phyloP scores from a whole-genome alignment of 2,797 vertebrate genomes.

The Apodemus agrarius region DNA sequence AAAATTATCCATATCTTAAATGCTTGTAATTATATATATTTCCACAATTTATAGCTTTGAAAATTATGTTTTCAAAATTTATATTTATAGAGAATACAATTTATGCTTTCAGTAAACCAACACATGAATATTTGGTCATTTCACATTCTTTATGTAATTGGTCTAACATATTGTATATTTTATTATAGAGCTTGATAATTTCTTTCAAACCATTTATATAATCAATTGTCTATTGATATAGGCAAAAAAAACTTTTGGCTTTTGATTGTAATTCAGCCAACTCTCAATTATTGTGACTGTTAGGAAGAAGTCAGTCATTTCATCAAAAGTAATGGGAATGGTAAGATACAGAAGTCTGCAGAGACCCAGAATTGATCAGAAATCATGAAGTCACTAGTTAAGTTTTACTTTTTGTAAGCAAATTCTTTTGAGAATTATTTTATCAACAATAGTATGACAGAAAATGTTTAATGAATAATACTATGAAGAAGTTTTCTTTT shows the following conservation, averaged over 20 bases:
- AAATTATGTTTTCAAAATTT: slow-evolving; percentile 61
- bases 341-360: slow-evolving; percentile 32
- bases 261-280: slow-evolving; percentile 68
- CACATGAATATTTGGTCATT: slow-evolving; percentile 15
- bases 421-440: slow-evolving; percentile 51
- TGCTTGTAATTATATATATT: slow-evolving; percentile 43
- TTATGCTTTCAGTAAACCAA: slow-evolving; percentile 35
- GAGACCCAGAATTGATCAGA: slow-evolving; percentile 40
- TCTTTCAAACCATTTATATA: slow-evolving; percentile 49
- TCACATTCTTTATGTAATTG: slow-evolving; percentile 54
- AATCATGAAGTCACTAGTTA: slow-evolving; percentile 44
- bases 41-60: not conserved
- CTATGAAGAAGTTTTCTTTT: slow-evolving; percentile 19
- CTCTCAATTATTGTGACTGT: slow-evolving; percentile 59
- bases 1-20: slow-evolving; percentile 17
- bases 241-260: slow-evolving; percentile 60
- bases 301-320: slow-evolving; percentile 38
- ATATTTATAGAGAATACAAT: slow-evolving; percentile 30
- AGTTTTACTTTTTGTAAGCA: slow-evolving; percentile 26
- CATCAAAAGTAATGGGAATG: slow-evolving; percentile 35
- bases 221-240: slow-evolving; percentile 19
- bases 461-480: not conserved
- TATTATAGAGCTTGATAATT: slow-evolving; percentile 40
- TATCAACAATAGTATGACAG: slow-evolving; percentile 16
- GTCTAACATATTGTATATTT: slow-evolving; percentile 38